These are phyloP conservation scores for Butorides virescens DNA, from an alignment of 2,113 vertebrate genomes.

Conservation along the genomic window DNA sequence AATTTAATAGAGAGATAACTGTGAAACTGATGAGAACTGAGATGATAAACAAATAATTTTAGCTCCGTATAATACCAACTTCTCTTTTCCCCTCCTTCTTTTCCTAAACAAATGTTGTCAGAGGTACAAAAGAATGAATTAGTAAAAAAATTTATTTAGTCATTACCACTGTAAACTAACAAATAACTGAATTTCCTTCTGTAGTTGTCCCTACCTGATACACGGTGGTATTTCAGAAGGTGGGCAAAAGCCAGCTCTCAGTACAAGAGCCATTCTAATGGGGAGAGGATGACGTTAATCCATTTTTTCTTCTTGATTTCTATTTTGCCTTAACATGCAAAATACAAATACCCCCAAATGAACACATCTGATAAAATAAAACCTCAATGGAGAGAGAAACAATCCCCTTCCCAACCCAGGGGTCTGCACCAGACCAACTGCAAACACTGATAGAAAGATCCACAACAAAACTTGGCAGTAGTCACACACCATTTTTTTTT, in stretches of 20 bases:
- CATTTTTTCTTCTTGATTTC: not conserved
- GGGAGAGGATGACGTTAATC: not conserved
- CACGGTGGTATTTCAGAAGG: not conserved
- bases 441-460: not conserved
- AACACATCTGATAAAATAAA: not conserved
- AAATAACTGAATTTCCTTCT: not conserved
- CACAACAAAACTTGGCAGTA: not conserved
- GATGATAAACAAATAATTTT: not conserved
- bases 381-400: not conserved
- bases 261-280: not conserved
- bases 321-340: not conserved
- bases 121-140: not conserved
- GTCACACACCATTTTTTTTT: not conserved
- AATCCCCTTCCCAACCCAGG: not conserved
- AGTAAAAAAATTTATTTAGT: not conserved
- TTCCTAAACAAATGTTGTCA: not conserved
- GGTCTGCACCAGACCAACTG: not conserved
- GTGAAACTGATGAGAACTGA: not conserved
- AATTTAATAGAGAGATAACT: conserved; percentile 24
- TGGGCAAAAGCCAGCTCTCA: not conserved
- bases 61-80: not conserved
- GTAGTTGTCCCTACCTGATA: not conserved
- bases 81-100: not conserved
- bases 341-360: not conserved
- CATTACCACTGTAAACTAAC: not conserved